phyloP scores from a whole-genome alignment of 53 echinoderm and acorn worm species.

The Mesocentrotus franciscanus region DNA sequence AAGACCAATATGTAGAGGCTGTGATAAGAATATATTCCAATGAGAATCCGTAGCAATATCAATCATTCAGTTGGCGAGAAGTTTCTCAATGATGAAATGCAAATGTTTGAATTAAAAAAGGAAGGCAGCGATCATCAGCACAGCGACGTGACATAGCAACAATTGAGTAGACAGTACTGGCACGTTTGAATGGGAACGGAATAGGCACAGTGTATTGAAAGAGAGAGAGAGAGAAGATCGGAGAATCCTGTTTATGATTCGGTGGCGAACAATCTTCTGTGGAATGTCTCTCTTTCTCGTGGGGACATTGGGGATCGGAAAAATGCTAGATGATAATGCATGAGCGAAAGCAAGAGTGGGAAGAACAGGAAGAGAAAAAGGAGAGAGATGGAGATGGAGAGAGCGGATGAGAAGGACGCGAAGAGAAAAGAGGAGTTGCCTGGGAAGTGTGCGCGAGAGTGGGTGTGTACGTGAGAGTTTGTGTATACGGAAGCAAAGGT shows the following conservation, averaged over 20 bases:
- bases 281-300: background rate
- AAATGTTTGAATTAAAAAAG: conserved; percentile 32
- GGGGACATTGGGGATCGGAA: conserved; percentile 3
- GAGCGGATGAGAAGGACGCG: conserved; percentile 3
- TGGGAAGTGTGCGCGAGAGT: conserved; percentile 33
- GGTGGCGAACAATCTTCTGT: conserved; percentile 22
- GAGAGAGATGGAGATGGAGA: conserved; percentile 12
- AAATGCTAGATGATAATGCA: conserved; percentile 23
- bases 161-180: conserved; percentile 16
- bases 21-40: background rate
- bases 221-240: background rate
- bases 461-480: conserved; percentile 49
- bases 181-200: background rate
- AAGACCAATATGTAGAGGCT: background rate
- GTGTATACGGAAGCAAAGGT: conserved; percentile 33
- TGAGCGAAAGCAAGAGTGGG: background rate
- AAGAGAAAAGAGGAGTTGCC: conserved; percentile 16
- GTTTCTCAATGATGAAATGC: background rate
- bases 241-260: conserved; percentile 11
- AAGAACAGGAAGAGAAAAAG: background rate
- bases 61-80: background rate
- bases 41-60: background rate
- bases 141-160: conserved; percentile 25
- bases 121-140: conserved; percentile 8
- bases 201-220: conserved; percentile 25